Evolutionary conservation across 2,113 vertebrate species (phyloP).

Genomic region (Hypocryptadius cinnamomeus): DNA sequence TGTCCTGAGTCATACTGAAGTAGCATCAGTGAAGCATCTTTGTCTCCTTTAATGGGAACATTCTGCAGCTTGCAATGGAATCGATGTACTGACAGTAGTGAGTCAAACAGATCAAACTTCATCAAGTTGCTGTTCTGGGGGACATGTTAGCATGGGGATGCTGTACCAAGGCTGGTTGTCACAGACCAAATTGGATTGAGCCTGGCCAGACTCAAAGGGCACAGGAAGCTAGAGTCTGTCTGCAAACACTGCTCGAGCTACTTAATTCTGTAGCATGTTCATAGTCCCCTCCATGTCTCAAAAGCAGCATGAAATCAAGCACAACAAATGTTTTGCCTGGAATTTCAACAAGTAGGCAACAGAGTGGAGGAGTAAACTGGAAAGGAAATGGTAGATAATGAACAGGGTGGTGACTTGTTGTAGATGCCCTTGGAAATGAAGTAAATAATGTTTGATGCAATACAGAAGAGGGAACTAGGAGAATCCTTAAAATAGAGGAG

Average conservation of each 20-base stretch:
- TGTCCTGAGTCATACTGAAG: neutral
- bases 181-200: neutral
- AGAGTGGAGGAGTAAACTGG: neutral
- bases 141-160: neutral
- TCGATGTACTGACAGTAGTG: neutral
- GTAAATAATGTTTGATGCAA: neutral
- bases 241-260: neutral
- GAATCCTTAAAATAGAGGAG: neutral
- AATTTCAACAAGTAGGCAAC: neutral
- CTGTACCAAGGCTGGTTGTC: neutral
- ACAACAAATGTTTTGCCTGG: neutral
- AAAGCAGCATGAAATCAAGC: neutral
- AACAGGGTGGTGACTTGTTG: neutral
- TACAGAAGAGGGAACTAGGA: neutral
- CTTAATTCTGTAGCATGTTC: neutral
- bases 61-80: neutral
- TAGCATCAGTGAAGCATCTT: neutral
- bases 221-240: neutral
- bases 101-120: neutral
- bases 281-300: neutral
- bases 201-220: neutral
- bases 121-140: neutral
- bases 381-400: neutral
- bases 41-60: neutral
- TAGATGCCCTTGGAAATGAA: neutral